phyloP scores from a whole-genome alignment of 2,888 invertebrate genomes.

The Lasioglossum figueresi region DNA sequence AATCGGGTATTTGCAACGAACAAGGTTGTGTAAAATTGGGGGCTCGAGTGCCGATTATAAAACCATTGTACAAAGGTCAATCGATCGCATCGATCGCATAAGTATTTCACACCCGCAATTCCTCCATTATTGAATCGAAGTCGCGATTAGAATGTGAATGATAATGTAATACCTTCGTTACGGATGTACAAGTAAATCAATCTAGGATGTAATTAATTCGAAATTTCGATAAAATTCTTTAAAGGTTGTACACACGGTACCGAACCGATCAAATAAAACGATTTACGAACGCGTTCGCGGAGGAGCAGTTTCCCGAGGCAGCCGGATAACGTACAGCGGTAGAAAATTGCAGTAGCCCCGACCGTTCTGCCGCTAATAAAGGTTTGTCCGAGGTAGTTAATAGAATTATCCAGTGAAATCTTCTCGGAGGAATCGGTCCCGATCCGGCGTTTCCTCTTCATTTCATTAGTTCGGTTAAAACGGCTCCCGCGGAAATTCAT shows the following conservation, averaged over 20 bases:
- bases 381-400: neutral
- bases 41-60: too few species aligned
- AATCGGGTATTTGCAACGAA: neutral
- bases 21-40: too few species aligned
- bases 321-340: neutral
- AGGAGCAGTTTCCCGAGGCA: neutral
- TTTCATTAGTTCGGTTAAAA: constrained; percentile 45
- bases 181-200: neutral
- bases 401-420: constrained; percentile 19
- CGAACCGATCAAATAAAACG: neutral
- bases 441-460: constrained; percentile 37
- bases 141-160: neutral
- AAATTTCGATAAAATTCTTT: neutral
- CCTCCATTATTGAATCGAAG: neutral
- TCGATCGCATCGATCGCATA: too few species aligned
- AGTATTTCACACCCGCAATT: too few species aligned
- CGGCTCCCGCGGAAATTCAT: constrained; percentile 17
- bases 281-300: neutral
- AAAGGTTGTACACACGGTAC: neutral
- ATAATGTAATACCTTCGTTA: neutral
- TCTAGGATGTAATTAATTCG: neutral
- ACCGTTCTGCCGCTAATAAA: constrained; percentile 4
- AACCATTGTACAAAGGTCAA: too few species aligned
- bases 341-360: neutral
- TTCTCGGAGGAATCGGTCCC: constrained; percentile 30